Base-by-base conservation (phyloP, 2,888 invertebrate species). In the Eugnorisma glareosa region DNA sequence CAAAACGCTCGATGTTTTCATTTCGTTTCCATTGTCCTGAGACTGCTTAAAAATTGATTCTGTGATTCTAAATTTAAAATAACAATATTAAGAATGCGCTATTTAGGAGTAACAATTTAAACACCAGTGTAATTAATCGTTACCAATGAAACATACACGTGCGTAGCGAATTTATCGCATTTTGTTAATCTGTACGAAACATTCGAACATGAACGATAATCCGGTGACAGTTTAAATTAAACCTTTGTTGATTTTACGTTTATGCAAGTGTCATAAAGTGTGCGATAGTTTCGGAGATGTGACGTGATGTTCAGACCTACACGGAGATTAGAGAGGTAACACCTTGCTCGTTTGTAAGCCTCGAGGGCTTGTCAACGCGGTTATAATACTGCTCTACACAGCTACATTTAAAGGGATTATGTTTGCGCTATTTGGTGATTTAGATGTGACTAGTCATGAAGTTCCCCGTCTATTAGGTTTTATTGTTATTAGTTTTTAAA, bases 281-380 rank as follows among this genome's bases (percentile, higher is more conserved):
- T 83, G 83, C 83, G 87, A 84, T 83, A 90, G 89, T 92, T 91
- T 91, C 89, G 88, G 87, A 86, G 90, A 85, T 88, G 88, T 91
- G 90, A 94, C 96, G 96, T 96, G 96, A 91, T 93, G 89, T 79
- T 80, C 71, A 88, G 90, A 83, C 86, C 89, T 90, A 88, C 90
- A 86, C 73, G 89, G 81, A 95, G 96, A 95, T 96, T 96, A 96
- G 88, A 70, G 82, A 73, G 82, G 85, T 89, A 87, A 92, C 95
- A 96, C 95, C 95, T 96, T 95, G 94, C 92, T 90, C 87, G 89
- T 89, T 92, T 89, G 92, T 93, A 93, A 92, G 92, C 92, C 88
- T 91, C 91, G 91, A 94, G 91, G 92, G 94, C 93, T 92, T 96
- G 96, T 96, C 96, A 95, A 92, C 95, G 94, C 92, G 89, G 91